Conservation (phyloP, 1,140 invertebrate species). For the Thaumetopoea pityocampa region DNA sequence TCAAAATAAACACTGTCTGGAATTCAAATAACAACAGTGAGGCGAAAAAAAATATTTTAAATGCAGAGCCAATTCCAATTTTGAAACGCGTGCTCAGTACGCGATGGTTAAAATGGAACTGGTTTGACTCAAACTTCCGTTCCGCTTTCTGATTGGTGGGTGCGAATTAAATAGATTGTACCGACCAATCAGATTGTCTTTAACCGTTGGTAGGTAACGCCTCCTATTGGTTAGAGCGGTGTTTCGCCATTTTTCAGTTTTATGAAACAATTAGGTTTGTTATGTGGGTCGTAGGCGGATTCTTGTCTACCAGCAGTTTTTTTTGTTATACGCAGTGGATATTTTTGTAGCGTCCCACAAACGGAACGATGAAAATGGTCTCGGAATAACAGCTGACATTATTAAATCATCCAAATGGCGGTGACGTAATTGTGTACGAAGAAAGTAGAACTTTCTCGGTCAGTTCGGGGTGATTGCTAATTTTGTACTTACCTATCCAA, state of each 20-base stretch:
- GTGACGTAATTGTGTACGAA: constrained; percentile 18
- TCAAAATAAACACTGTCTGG: constrained; percentile 24
- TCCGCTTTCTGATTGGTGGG: constrained; percentile 49
- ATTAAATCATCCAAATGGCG: constrained; percentile 26
- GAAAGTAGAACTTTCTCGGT: constrained; percentile 15
- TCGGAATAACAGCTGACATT: constrained; percentile 27
- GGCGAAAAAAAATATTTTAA: constrained; percentile 24
- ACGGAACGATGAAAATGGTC: constrained; percentile 1
- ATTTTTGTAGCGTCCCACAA: constrained; percentile 38
- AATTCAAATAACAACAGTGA: constrained; percentile 24
- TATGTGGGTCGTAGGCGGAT: constrained; percentile 67
- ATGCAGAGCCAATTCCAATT: constrained; percentile 24
- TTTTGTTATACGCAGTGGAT: constrained; percentile 31
- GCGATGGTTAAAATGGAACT: constrained; percentile 61
- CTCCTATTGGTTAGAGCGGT: constrained; percentile 54
- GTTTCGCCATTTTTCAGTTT: constrained; percentile 66
- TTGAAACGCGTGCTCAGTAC: constrained; percentile 42
- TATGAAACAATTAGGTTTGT: constrained; percentile 59
- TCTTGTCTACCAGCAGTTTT: constrained; percentile 32
- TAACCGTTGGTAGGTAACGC: constrained; percentile 40
- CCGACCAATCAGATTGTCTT: constrained; percentile 36
- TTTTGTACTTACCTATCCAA: constrained; percentile 2
- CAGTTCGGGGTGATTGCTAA: constrained; percentile 8
- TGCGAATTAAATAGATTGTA: constrained; percentile 25
- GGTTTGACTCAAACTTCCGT: constrained; percentile 58